Evolutionary conservation across 1,140 invertebrate species (phyloP).

Genomic region (roundworm (Caenorhabditis elegans)): WBcel235 BX284602.5:4982001-4982500

Average conservation of each 20-base stretch:
- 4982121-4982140: background rate
- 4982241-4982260: conserved; percentile 27
- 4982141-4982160: background rate
- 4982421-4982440: no score
- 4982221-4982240: background rate
- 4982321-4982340: background rate
- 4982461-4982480: no score
- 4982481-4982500: no score
- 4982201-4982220: background rate
- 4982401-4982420: no score
- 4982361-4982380: no score
- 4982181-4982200: background rate
- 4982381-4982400: no score
- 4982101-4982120: background rate
- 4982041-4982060: conserved; percentile 1
- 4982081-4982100: background rate
- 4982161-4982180: background rate
- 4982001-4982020: background rate
- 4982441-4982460: no score
- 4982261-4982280: background rate
- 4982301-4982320: background rate
- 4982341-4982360: no score
- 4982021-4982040: background rate
- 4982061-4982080: background rate
- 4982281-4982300: background rate